Conservation (phyloP, 2,888 invertebrate species). For the Folsomia candida region DNA sequence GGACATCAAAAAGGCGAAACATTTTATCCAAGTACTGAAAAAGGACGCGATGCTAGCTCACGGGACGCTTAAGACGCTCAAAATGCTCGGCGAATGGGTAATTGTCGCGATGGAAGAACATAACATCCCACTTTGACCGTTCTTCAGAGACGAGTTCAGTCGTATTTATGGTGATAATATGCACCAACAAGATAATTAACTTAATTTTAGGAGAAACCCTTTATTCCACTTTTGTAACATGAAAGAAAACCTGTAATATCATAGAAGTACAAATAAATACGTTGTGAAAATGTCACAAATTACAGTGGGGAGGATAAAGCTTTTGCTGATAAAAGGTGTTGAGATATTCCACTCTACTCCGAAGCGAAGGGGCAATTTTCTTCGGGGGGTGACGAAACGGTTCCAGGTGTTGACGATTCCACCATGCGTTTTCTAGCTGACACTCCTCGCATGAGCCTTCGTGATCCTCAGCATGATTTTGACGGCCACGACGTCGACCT, state of each 20-base stretch:
- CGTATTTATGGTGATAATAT: not conserved
- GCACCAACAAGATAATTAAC: not conserved
- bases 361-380: not conserved
- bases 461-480: too few relatives aligned
- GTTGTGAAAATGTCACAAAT: conserved; percentile 11
- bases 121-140: not conserved
- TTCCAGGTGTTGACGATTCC: not conserved
- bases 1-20: conserved; percentile 25
- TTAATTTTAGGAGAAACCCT: not conserved
- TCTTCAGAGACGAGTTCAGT: not conserved
- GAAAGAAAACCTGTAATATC: not conserved
- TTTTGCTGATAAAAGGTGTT: conserved; percentile 9
- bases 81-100: conserved; percentile 26
- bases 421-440: conserved; percentile 3
- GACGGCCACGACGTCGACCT: conserved; percentile 1
- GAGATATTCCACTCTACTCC: not conserved
- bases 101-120: conserved; percentile 25
- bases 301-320: conserved; percentile 18
- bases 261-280: too few relatives aligned
- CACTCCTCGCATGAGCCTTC: not conserved
- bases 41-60: conserved; percentile 29
- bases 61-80: conserved; percentile 26
- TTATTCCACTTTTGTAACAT: not conserved
- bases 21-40: conserved; percentile 26
- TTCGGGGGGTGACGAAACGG: conserved; percentile 3